Percentiles rank a stretch among this genome's conserved stretches.
These are phyloP conservation scores for Fregata magnificens DNA, from an alignment of 2,113 vertebrate genomes.

Conservation along the genomic window DNA sequence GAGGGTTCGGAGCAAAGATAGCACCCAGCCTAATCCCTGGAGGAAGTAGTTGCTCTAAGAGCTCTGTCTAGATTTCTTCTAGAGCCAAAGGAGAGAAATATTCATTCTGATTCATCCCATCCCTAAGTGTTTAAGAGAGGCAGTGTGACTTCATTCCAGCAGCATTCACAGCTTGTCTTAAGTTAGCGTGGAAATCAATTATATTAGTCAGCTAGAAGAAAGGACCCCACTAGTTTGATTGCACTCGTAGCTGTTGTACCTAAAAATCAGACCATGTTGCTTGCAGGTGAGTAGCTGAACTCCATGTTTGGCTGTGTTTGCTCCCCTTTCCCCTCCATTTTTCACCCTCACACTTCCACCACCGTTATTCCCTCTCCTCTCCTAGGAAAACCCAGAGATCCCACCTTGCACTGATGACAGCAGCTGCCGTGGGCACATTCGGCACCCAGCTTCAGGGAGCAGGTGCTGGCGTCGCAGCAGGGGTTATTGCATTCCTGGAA, in stretches of 20 bases:
- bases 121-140: background rate
- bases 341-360: background rate
- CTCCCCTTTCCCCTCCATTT: background rate
- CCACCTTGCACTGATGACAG: constrained; percentile 93
- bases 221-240: background rate
- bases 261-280: background rate
- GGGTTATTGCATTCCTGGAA: constrained; percentile 90
- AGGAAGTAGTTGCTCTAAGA: background rate
- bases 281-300: background rate
- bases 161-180: background rate
- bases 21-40: background rate
- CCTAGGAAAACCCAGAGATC: background rate
- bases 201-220: background rate
- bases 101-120: background rate
- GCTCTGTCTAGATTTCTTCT: background rate
- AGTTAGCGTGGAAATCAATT: background rate
- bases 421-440: constrained; percentile 94
- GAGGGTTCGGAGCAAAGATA: background rate
- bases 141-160: background rate
- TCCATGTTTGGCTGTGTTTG: background rate
- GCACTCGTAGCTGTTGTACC: background rate
- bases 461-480: constrained; percentile 92
- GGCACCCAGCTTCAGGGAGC: constrained; percentile 85
- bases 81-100: background rate
- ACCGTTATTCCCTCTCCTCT: background rate